phyloP scores from a whole-genome alignment of 2,888 invertebrate species.

The Falcaria lacertinaria region DNA sequence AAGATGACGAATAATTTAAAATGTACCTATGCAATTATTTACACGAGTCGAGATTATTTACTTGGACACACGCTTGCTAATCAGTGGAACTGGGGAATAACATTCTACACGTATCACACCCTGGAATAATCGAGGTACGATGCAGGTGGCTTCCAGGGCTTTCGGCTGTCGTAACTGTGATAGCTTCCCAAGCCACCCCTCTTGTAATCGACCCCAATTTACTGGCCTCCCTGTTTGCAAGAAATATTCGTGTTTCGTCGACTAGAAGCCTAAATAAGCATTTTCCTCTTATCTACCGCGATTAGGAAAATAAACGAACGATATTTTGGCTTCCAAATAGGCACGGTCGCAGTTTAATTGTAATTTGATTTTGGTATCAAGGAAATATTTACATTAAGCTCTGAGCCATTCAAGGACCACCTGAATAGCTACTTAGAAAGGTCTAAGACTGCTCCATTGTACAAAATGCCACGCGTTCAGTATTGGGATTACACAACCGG shows the following conservation, averaged over 20 bases:
- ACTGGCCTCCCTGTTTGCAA: background rate
- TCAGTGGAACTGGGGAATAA: too few species aligned
- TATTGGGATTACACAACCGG: too few species aligned
- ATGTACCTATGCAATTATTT: too few species aligned
- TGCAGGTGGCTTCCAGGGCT: background rate
- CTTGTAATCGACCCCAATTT: slow-evolving; percentile 1
- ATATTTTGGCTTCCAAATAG: background rate
- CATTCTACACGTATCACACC: too few species aligned
- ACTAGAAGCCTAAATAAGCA: background rate
- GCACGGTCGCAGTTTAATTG: background rate
- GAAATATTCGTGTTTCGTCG: background rate
- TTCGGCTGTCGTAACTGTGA: background rate
- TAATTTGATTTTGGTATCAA: background rate
- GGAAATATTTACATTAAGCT: too few species aligned
- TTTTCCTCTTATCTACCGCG: background rate
- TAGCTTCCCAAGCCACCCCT: background rate
- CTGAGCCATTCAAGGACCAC: too few species aligned
- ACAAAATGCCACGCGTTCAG: too few species aligned
- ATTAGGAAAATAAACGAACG: background rate
- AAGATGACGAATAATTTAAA: too few species aligned
- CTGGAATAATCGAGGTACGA: background rate
- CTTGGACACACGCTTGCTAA: too few species aligned
- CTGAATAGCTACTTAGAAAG: too few species aligned
- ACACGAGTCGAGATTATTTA: too few species aligned
- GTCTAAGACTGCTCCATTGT: too few species aligned